Evolutionary conservation across 2,797 vertebrate genomes (phyloP), one percentile per base, ranked within the genome.

Genomic region (Benthosema pterotum): DNA sequence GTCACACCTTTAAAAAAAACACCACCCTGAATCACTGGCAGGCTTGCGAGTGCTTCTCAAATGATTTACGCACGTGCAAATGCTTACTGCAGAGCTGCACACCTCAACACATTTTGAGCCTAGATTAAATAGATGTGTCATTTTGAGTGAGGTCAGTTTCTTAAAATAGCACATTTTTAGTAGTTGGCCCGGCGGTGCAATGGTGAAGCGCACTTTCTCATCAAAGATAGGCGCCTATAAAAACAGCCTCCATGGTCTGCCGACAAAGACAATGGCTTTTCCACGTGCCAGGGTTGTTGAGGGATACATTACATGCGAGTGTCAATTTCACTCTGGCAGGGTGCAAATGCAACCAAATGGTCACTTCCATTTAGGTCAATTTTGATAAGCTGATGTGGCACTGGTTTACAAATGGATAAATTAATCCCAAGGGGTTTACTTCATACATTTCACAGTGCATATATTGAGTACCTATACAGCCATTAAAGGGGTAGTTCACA

Each of bases 51-150:
- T 11, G 15, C 25, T 66, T 11, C 52, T 68, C 16, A 69, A 61
- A 58, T 45, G 0, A 57, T 67, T 70, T 62, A 51, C 17, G 25
- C 15, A 57, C n/a, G 54, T 52, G 43, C 15, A 48, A 51, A 18
- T n/a, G 43, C 47, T 50, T 50, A 49, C 25, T n/a, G 62, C 50
- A 25, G n/a, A n/a, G 48, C 47, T 42, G 14, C 38, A 15, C 46
- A 19, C 45, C 25, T 58, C 48, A 8, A 52, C 42, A 57, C 28
- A 32, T 45, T 51, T n/a, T 5, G 48, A 43, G 18, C 48, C 17
- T 51, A 32, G n/a, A 45, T 43, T 43, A 17, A 43, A 58, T 45
- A 65, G 11, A 52, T 58, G 48, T 45, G 48, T 38, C 38, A 66
- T 52, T 48, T 52, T n/a, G 5, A 17, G 12, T 16, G 48, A 51